Percentiles rank a stretch among this genome's conserved stretches.
These are phyloP conservation scores for Tupaia chinensis DNA, from an alignment of 2,113 vertebrate genomes.

Conservation along the genomic window DNA sequence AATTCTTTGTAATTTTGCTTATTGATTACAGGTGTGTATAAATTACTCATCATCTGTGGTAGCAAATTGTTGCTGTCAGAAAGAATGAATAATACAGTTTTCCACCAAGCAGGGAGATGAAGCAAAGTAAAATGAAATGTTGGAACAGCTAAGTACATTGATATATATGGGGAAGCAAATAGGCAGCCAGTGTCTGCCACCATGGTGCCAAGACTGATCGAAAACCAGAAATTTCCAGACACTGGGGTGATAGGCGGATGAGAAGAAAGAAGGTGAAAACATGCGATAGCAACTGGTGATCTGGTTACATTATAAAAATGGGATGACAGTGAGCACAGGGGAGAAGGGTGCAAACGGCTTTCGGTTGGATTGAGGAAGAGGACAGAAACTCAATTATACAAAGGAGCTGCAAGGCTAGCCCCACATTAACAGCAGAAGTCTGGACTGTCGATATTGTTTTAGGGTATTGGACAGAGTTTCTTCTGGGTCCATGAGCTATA, in stretches of 20 bases:
- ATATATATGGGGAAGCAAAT: neutral
- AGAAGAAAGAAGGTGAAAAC: neutral
- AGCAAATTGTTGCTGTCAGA: neutral
- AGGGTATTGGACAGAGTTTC: neutral
- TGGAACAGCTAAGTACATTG: neutral
- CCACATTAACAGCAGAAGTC: neutral
- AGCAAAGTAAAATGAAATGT: neutral
- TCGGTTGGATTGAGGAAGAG: neutral
- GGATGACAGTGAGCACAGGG: neutral
- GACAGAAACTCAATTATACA: neutral
- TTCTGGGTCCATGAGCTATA: neutral
- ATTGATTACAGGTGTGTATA: conserved; percentile 62
- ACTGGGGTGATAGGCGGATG: neutral
- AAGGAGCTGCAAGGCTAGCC: neutral
- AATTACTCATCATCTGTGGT: conserved; percentile 28
- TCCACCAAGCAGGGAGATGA: neutral
- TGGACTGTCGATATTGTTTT: neutral
- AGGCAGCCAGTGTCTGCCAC: neutral
- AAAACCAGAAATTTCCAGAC: neutral
- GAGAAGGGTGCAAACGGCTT: neutral
- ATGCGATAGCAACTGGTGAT: neutral
- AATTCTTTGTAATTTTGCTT: conserved; percentile 63
- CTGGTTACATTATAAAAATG: neutral
- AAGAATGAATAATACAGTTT: neutral
- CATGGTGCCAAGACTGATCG: neutral